Percentiles rank a stretch among this genome's conserved stretches.
Evolutionary conservation across 2,888 invertebrate genomes (phyloP).

Genomic region (Pasiphila rectangulata): DNA sequence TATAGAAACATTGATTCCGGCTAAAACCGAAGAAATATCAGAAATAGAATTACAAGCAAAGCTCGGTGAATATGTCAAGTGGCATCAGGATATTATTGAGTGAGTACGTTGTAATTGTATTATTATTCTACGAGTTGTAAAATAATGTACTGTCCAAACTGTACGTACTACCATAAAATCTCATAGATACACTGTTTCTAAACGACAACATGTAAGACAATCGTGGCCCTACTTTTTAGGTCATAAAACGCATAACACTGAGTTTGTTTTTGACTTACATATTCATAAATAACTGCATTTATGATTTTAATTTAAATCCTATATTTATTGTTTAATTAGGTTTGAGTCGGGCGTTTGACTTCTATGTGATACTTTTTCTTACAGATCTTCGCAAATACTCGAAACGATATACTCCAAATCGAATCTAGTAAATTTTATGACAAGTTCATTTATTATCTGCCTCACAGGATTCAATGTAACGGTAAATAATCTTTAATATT

Average conservation of each 20-base stretch:
- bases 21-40: background rate
- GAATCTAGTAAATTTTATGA: constrained; percentile 49
- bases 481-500: constrained; percentile 32
- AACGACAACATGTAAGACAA: no score
- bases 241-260: no score
- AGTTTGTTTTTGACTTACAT: background rate
- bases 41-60: constrained; percentile 25
- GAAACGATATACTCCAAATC: constrained; percentile 50
- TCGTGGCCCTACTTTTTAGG: no score
- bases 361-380: constrained; percentile 3
- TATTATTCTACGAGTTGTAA: no score
- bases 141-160: no score
- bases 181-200: no score
- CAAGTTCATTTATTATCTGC: constrained; percentile 54
- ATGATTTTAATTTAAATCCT: no score
- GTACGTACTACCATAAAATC: no score
- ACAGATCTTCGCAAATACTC: constrained; percentile 43
- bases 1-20: constrained; percentile 35
- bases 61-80: constrained; percentile 35
- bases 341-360: no score
- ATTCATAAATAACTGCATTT: no score
- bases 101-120: no score
- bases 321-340: no score
- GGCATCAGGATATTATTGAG: constrained; percentile 48
- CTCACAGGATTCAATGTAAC: constrained; percentile 55